phyloP scores from a whole-genome alignment of 2,113 vertebrate species.

The Eleginops maclovinus region DNA sequence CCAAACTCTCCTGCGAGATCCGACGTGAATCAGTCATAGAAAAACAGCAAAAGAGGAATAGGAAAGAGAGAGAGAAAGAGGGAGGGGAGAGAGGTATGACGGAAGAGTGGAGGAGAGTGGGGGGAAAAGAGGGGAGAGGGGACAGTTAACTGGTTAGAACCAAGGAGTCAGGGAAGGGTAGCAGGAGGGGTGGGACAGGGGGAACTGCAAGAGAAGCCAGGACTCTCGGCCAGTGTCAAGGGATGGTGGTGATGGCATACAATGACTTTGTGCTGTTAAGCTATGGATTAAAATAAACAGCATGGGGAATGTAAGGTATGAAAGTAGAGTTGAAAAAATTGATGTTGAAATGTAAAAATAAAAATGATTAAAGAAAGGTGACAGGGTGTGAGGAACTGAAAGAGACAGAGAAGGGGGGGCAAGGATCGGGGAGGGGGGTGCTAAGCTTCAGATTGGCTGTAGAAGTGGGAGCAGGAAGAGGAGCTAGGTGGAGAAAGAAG shows the following conservation, averaged over 20 bases:
- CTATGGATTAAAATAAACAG: slow-evolving; percentile 43
- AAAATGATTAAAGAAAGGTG: slow-evolving; percentile 10
- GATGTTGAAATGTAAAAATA: slow-evolving; percentile 17
- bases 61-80: slow-evolving; percentile 51
- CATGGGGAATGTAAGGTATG: slow-evolving; percentile 44
- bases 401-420: background rate
- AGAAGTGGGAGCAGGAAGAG: slow-evolving; percentile 55
- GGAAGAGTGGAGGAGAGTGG: slow-evolving; percentile 81
- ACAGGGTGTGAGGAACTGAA: slow-evolving; percentile 9
- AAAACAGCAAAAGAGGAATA: slow-evolving; percentile 52
- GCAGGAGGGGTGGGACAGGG: slow-evolving; percentile 58
- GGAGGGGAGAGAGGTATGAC: slow-evolving; percentile 72
- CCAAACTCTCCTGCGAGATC: slow-evolving; percentile 93
- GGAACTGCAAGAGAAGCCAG: slow-evolving; percentile 69
- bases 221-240: slow-evolving; percentile 67
- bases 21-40: slow-evolving; percentile 68
- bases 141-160: slow-evolving; percentile 85
- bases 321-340: slow-evolving; percentile 19
- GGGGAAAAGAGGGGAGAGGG: slow-evolving; percentile 80
- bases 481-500: slow-evolving; percentile 78
- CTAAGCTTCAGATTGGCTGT: slow-evolving; percentile 68
- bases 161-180: slow-evolving; percentile 79
- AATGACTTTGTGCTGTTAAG: slow-evolving; percentile 56
- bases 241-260: slow-evolving; percentile 55
- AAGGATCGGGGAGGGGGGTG: background rate